Percentiles rank a stretch among this genome's conserved stretches.
Evolutionary conservation across 2,888 invertebrate genomes (phyloP).

Genomic region (Drosophila maculinotata): DNA sequence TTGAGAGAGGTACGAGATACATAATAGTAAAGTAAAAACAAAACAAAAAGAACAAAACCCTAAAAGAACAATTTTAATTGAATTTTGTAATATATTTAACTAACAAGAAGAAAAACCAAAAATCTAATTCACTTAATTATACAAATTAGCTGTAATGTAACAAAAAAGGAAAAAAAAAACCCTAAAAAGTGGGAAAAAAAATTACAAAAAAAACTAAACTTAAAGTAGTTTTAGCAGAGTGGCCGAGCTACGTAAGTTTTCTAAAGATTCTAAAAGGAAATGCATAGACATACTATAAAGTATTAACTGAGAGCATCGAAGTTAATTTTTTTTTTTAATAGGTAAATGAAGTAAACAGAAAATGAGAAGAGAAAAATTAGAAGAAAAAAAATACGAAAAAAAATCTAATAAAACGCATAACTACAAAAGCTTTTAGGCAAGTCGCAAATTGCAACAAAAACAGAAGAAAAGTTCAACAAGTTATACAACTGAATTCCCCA

Average conservation of each 20-base stretch:
- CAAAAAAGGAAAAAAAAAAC: conserved; percentile 12
- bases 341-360: conserved; percentile 26
- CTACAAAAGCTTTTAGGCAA: conserved; percentile 51
- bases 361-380: background rate
- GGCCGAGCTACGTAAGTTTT: conserved; percentile 77
- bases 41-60: conserved; percentile 10
- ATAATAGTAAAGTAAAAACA: conserved; percentile 35
- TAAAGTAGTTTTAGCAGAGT: conserved; percentile 70
- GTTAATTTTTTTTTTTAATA: conserved; percentile 62
- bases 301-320: conserved; percentile 78
- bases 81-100: conserved; percentile 72
- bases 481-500: conserved; percentile 55
- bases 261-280: conserved; percentile 77
- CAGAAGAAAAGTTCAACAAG: conserved; percentile 27
- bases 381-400: conserved; percentile 8
- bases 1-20: conserved; percentile 60
- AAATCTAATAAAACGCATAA: conserved; percentile 28
- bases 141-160: conserved; percentile 56
- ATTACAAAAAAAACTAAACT: conserved; percentile 13
- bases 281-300: conserved; percentile 66
- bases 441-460: conserved; percentile 24
- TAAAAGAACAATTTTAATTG: conserved; percentile 68
- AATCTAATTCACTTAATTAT: conserved; percentile 58
- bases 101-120: conserved; percentile 12
- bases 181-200: conserved; percentile 20